Evolutionary conservation across 2,797 vertebrate species (phyloP).

Genomic region (Discoglossus pictus): DNA sequence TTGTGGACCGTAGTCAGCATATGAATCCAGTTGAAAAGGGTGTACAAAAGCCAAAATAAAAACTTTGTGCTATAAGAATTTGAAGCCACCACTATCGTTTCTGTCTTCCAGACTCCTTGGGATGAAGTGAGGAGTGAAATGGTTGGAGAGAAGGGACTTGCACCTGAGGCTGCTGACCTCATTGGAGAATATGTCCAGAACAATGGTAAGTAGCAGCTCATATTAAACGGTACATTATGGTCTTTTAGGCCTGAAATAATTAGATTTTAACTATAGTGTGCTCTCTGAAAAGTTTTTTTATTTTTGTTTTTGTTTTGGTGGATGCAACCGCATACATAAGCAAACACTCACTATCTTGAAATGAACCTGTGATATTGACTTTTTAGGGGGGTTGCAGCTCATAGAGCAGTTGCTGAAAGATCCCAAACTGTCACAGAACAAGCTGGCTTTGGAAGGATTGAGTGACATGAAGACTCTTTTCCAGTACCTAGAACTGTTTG

Average conservation of each 20-base stretch:
- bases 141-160: conserved; percentile 83
- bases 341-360: neutral
- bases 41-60: conserved; percentile 19
- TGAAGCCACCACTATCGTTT: too few species aligned
- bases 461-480: conserved; percentile 82
- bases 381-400: conserved; percentile 75
- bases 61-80: conserved; percentile 28
- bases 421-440: conserved; percentile 74
- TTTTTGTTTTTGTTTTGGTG: too few species aligned
- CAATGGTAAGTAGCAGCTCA: conserved; percentile 69
- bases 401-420: conserved; percentile 79
- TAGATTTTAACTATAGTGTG: too few species aligned
- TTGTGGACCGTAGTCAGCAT: too few species aligned
- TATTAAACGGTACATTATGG: too few species aligned
- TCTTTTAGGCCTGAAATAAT: too few species aligned
- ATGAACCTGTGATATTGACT: neutral
- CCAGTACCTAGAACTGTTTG: conserved; percentile 80
- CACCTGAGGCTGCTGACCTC: conserved; percentile 77
- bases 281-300: too few species aligned
- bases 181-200: conserved; percentile 82
- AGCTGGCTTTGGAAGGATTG: conserved; percentile 76
- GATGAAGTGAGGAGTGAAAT: conserved; percentile 85
- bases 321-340: too few species aligned
- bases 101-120: conserved; percentile 74
- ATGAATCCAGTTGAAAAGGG: conserved; percentile 21